These are phyloP conservation scores for Arrhamphus sclerolepis DNA, from an alignment of 2,797 vertebrate species.

Conservation along the genomic window DNA sequence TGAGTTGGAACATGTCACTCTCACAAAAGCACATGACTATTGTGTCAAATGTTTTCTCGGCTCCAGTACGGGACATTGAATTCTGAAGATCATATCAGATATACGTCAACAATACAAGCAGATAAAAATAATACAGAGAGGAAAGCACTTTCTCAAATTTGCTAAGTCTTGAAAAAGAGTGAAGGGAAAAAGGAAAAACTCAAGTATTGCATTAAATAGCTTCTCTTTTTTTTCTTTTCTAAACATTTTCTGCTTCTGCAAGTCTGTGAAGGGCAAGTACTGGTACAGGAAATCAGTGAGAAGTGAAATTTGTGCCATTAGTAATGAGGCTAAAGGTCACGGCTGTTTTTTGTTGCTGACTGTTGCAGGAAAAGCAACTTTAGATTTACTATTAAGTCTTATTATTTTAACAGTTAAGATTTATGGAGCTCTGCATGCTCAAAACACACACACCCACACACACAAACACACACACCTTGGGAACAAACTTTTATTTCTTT, in stretches of 20 bases:
- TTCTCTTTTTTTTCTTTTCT: neutral
- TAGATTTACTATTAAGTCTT: conserved; percentile 9
- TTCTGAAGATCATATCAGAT: neutral
- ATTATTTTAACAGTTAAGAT: no score
- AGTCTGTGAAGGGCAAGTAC: no score
- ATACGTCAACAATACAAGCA: neutral
- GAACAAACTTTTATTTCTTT: neutral
- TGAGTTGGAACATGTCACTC: conserved; percentile 14
- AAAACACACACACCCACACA: no score
- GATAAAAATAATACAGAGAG: neutral
- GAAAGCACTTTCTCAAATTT: neutral
- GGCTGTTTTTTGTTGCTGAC: conserved; percentile 9
- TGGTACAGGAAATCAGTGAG: no score
- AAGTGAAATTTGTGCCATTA: neutral
- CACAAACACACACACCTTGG: no score
- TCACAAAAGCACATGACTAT: neutral
- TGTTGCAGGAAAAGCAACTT: conserved; percentile 23
- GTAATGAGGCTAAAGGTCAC: conserved; percentile 35
- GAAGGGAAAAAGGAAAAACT: neutral
- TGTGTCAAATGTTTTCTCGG: neutral
- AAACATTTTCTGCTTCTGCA: neutral
- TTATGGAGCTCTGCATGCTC: neutral
- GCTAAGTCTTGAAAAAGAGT: no score
- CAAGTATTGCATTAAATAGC: neutral
- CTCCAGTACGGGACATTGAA: neutral